Evolutionary conservation across 2,797 vertebrate species (phyloP).

Genomic region (Sitta carolinensis): DNA sequence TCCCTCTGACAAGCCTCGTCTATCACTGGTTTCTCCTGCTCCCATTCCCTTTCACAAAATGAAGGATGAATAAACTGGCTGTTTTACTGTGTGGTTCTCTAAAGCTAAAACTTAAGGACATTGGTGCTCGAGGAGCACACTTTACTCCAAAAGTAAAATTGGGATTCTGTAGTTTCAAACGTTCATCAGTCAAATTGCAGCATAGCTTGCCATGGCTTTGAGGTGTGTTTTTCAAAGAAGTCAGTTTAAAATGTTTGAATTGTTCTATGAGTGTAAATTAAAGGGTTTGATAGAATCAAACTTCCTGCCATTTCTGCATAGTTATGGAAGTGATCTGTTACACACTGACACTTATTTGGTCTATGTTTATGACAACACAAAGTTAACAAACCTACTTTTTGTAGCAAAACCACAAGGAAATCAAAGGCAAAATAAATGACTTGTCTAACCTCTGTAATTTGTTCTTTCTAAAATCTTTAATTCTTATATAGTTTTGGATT

Average conservation of each 20-base stretch:
- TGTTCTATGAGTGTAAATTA: not conserved
- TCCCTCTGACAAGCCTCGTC: not conserved
- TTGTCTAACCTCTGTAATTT: not conserved
- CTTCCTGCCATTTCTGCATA: not conserved
- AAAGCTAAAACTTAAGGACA: slow-evolving; percentile 32
- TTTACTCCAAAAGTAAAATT: slow-evolving; percentile 32
- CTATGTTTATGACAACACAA: not conserved
- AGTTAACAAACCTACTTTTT: not conserved
- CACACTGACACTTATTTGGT: not conserved
- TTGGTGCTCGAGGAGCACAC: not conserved
- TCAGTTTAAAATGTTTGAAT: not conserved
- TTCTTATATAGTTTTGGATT: not conserved
- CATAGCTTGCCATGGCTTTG: not conserved
- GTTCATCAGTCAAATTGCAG: not conserved
- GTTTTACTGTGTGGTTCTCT: slow-evolving; percentile 1
- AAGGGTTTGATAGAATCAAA: not conserved
- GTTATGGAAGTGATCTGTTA: not conserved
- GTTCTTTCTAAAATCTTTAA: not conserved
- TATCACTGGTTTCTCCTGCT: not conserved
- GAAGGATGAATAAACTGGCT: not conserved
- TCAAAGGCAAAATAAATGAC: not conserved
- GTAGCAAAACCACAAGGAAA: not conserved
- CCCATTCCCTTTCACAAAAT: not conserved
- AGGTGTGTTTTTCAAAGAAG: not conserved
- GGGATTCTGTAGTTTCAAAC: slow-evolving; percentile 14